Base-by-base conservation (phyloP, 2,888 invertebrate genomes). In the Gari tellinella region DNA sequence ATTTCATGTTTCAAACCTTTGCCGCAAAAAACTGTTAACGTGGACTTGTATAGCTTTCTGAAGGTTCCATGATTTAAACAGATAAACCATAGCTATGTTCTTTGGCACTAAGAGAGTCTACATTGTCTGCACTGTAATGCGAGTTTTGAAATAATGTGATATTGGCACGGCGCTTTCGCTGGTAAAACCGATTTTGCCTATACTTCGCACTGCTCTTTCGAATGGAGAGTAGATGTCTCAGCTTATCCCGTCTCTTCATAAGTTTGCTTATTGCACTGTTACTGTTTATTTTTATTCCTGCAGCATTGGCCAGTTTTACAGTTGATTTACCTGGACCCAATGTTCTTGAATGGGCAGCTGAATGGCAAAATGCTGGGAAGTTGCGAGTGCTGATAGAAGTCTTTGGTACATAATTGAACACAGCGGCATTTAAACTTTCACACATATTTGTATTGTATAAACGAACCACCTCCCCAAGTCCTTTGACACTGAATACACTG, bases 181-280 rank as follows among this genome's bases (percentile, higher is more conserved):
- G 40, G 14, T 12, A 40, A 40, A 12, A 15, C 15, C 40, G 40
- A 40, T 40, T 40, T 40, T 40, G 40, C 40, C 15, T 40, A 15
- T 40, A 40, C 15, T 40, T 40, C n/a, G n/a, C n/a, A n/a, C n/a
- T n/a, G n/a, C n/a, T n/a, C n/a, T n/a, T n/a, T n/a, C n/a, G n/a
- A n/a, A n/a, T n/a, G n/a, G n/a, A n/a, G n/a, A n/a, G n/a, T n/a
- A n/a, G n/a, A n/a, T n/a, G n/a, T n/a, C n/a, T n/a, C n/a, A n/a
- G n/a, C n/a, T n/a, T n/a, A n/a, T n/a, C n/a, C n/a, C n/a, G n/a
- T n/a, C n/a, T n/a, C n/a, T n/a, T n/a, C n/a, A n/a, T n/a, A n/a
- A n/a, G n/a, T n/a, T n/a, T n/a, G n/a, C n/a, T n/a, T n/a, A n/a
- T 40, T 40, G 14, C 40, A 40, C 40, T 40, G 40, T 40, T 40